Evolutionary conservation across 1,140 invertebrate species (phyloP).

Genomic region (Lanistes nyassanus): DNA sequence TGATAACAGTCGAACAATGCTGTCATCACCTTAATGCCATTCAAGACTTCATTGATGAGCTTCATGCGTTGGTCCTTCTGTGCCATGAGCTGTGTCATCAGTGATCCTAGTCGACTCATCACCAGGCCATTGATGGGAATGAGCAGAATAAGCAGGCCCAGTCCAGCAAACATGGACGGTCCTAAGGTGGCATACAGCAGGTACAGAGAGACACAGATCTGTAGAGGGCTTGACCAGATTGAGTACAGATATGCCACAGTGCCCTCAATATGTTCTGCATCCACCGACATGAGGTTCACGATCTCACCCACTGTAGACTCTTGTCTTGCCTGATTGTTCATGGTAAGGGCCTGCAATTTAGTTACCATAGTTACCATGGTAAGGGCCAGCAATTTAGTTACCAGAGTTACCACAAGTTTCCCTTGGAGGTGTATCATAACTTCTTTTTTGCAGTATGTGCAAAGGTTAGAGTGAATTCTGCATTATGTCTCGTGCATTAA

Average conservation of each 20-base stretch:
- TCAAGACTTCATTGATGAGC: constrained; percentile 63
- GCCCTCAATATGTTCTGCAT: constrained; percentile 66
- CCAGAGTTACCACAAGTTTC: too few relatives aligned
- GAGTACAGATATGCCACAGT: constrained; percentile 83
- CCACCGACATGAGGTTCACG: constrained; percentile 71
- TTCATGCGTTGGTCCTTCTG: constrained; percentile 71
- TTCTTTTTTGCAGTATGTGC: too few relatives aligned
- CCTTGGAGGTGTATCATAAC: too few relatives aligned
- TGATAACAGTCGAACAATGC: too few relatives aligned
- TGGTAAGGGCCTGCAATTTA: constrained; percentile 45
- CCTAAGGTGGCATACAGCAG: constrained; percentile 85
- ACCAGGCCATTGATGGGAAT: constrained; percentile 82
- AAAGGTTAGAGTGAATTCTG: too few relatives aligned
- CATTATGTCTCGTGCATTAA: too few relatives aligned
- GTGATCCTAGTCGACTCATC: constrained; percentile 76
- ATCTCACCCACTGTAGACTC: constrained; percentile 71
- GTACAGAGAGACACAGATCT: constrained; percentile 85
- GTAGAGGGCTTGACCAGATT: constrained; percentile 94
- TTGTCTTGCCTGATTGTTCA: constrained; percentile 49
- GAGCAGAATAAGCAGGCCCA: constrained; percentile 64
- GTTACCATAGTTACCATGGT: too few relatives aligned
- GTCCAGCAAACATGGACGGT: constrained; percentile 59
- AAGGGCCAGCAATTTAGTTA: too few relatives aligned
- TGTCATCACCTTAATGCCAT: constrained; percentile 62
- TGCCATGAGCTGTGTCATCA: constrained; percentile 69